Evolutionary conservation across 1,140 invertebrate species (phyloP).

Genomic region (Diabrotica undecimpunctata): DNA sequence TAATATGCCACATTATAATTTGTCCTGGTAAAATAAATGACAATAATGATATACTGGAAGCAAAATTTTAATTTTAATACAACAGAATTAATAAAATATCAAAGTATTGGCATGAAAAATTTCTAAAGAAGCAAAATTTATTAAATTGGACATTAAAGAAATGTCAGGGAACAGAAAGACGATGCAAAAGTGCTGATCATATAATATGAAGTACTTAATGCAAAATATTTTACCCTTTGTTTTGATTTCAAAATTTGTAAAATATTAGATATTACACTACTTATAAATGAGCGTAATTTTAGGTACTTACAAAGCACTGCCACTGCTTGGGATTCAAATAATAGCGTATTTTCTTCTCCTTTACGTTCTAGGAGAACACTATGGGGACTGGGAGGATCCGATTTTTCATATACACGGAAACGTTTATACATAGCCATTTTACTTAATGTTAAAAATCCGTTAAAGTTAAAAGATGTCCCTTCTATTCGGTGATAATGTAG

Average conservation of each 20-base stretch:
- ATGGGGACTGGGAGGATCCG: constrained; percentile 78
- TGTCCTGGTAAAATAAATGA: no score
- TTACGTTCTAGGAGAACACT: constrained; percentile 86
- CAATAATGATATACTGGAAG: no score
- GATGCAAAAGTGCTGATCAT: no score
- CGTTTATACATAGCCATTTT: constrained; percentile 90
- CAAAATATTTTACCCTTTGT: not conserved
- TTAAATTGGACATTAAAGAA: no score
- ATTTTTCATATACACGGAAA: constrained; percentile 86
- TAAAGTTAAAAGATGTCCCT: not conserved
- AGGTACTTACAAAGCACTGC: constrained; percentile 71
- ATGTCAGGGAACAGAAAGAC: no score
- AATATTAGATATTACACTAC: not conserved
- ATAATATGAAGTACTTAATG: not conserved
- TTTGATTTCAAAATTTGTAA: not conserved
- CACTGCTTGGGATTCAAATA: constrained; percentile 88
- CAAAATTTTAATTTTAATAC: no score
- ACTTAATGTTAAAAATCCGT: not conserved
- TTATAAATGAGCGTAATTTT: not conserved
- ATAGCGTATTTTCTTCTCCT: constrained; percentile 77
- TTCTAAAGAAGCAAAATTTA: no score
- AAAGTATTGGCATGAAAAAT: no score
- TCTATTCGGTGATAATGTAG: not conserved
- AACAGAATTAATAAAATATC: no score
- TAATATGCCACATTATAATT: no score